phyloP scores from a whole-genome alignment of 2,113 vertebrate species.

The Stomatorhinus ivindoensis region DNA sequence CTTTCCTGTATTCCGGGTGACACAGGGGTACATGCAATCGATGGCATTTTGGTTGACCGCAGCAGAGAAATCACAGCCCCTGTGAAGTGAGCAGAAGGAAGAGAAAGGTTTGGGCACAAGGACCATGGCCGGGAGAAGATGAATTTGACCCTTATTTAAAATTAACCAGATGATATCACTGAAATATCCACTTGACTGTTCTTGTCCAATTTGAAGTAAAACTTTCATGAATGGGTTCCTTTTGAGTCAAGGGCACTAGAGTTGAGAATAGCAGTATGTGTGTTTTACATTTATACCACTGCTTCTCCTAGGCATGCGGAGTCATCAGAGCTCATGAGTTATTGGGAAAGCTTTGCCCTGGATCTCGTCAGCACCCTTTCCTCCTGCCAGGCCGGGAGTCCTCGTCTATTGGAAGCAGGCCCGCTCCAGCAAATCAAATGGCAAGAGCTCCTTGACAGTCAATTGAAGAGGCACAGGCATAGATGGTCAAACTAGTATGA shows the following conservation, averaged over 20 bases:
- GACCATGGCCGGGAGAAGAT: background rate
- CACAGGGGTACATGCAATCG: background rate
- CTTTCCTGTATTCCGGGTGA: background rate
- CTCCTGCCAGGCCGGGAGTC: conserved; percentile 31
- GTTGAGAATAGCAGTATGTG: background rate
- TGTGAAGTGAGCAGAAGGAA: background rate
- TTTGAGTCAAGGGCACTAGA: background rate
- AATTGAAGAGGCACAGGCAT: background rate
- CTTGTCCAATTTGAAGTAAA: background rate
- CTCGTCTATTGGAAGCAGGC: conserved; percentile 23
- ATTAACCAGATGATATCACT: background rate
- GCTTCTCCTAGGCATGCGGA: conserved; percentile 37
- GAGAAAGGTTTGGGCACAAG: background rate
- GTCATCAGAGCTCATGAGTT: conserved; percentile 47
- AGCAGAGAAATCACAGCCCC: background rate
- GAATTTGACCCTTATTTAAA: background rate
- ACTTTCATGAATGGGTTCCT: background rate
- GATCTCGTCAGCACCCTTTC: conserved; percentile 47
- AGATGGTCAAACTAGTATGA: background rate
- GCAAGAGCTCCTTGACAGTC: conserved; percentile 9
- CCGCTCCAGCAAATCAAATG: conserved; percentile 35
- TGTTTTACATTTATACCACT: background rate
- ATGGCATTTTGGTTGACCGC: background rate
- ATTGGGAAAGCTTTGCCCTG: conserved; percentile 43
- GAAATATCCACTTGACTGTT: background rate